These are phyloP conservation scores for Galerucella calmariensis DNA, from an alignment of 2,888 invertebrate genomes.

Conservation along the genomic window DNA sequence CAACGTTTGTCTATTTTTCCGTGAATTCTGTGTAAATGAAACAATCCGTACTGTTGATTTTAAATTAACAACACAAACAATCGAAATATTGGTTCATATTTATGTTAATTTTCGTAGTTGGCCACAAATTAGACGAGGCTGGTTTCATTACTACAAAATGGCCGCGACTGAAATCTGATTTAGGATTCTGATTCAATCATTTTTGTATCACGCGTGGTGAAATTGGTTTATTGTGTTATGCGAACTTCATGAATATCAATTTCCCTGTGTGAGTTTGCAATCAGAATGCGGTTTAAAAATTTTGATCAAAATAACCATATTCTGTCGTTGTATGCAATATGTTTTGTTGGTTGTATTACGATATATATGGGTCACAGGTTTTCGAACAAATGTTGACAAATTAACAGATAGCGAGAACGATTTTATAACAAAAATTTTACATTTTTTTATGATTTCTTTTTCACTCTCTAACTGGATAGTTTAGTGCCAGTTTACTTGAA, in stretches of 20 bases:
- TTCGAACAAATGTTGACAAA: not conserved
- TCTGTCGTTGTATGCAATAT: not conserved
- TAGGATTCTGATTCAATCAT: conserved; percentile 26
- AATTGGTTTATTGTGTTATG: conserved; percentile 31
- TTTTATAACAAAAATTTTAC: too few species aligned
- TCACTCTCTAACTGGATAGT: too few species aligned
- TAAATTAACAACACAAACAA: conserved; percentile 26
- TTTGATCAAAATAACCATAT: conserved; percentile 10
- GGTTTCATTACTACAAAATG: conserved; percentile 31
- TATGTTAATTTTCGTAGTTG: conserved; percentile 27
- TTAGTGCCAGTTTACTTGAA: too few species aligned
- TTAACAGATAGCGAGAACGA: not conserved
- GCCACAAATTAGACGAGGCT: conserved; percentile 18
- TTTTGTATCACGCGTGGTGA: conserved; percentile 27
- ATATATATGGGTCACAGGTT: conserved; percentile 1
- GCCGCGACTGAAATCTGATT: conserved; percentile 26
- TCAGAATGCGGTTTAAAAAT: conserved; percentile 13
- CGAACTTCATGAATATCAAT: conserved; percentile 20
- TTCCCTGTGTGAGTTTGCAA: conserved; percentile 14
- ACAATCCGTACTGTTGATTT: conserved; percentile 22
- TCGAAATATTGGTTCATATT: conserved; percentile 23
- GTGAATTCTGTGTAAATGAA: not conserved
- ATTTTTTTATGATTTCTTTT: too few species aligned
- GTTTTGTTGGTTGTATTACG: not conserved
- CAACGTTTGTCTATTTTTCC: too few species aligned